phyloP scores from a whole-genome alignment of 2,797 vertebrate species.

The Malacoraja senta region DNA sequence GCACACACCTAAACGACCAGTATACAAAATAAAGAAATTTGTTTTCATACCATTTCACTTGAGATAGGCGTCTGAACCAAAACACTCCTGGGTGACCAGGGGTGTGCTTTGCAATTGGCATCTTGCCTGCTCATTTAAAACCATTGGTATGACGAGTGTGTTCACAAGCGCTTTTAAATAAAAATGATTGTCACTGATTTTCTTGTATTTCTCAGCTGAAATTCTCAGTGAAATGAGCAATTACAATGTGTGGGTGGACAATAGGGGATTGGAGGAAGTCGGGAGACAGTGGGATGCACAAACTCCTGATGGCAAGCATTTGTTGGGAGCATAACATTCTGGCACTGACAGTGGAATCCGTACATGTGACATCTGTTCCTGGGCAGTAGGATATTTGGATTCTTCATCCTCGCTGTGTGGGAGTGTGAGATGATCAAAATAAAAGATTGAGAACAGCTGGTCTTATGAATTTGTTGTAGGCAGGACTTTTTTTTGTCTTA shows the following conservation, averaged over 20 bases:
- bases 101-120: neutral
- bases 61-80: too few species aligned
- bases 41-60: neutral
- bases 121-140: neutral
- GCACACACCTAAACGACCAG: neutral
- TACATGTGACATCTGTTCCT: constrained; percentile 13
- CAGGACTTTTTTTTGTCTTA: neutral
- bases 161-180: neutral
- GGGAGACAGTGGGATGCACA: constrained; percentile 9
- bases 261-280: neutral
- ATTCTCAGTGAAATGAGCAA: neutral
- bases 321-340: constrained; percentile 9
- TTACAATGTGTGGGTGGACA: neutral
- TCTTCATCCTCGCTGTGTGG: neutral
- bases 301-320: neutral
- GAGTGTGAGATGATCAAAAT: neutral
- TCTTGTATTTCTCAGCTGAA: neutral
- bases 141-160: neutral
- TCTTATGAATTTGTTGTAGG: neutral
- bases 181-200: neutral
- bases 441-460: neutral
- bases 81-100: too few species aligned
- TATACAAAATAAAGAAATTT: neutral
- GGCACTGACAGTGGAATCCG: neutral
- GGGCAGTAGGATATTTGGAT: neutral